Base-by-base conservation (phyloP, 2,888 invertebrate genomes). In the Eupithecia dodoneata region DNA sequence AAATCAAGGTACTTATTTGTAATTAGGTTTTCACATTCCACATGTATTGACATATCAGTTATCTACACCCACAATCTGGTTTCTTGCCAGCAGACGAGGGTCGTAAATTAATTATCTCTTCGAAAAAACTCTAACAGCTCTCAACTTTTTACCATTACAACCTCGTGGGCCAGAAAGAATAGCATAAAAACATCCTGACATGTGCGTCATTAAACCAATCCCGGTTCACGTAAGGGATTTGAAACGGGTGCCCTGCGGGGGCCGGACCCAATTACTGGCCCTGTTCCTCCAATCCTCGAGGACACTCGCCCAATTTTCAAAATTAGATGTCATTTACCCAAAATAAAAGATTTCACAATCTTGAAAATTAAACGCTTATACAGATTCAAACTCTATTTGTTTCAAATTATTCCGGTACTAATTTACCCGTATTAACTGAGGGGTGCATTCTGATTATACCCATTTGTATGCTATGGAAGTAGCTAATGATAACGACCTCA, bases 201-300 rank as follows among this genome's bases (percentile, higher is more conserved):
- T 90, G 90, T 90, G 87, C 86, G 89, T 91, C 92, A 92, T 93
- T 93, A 92, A 88, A 88, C 89, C 90, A 89, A 91, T 89, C 90
- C 87, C 83, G 86, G 85, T 85, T 86, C 86, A 87, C 85, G 89
- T 90, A 89, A 87, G 89, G 89, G 89, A 88, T 89, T 87, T 87
- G 88, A 86, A 88, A 91, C 87, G 89, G 88, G 88, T 86, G 86
- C 90, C 91, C 90, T 85, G 87, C 86, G 90, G 89, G 91, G 88
- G 85, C 83, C 84, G 86, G 83, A 83, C 85, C 88, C 91, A 91
- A 92, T 93, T 92, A 91, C 89, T 86, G 84, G 83, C 76, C 87
- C 85, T 85, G 83, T 91, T 89, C 89, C 91, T 89, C 75, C 76
- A 76, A 82, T 78, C 81, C 82, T 81, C 81, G 78, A 74, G 74